Base-by-base conservation (phyloP, 2,113 vertebrate genomes). In the Crypturellus undulatus region DNA sequence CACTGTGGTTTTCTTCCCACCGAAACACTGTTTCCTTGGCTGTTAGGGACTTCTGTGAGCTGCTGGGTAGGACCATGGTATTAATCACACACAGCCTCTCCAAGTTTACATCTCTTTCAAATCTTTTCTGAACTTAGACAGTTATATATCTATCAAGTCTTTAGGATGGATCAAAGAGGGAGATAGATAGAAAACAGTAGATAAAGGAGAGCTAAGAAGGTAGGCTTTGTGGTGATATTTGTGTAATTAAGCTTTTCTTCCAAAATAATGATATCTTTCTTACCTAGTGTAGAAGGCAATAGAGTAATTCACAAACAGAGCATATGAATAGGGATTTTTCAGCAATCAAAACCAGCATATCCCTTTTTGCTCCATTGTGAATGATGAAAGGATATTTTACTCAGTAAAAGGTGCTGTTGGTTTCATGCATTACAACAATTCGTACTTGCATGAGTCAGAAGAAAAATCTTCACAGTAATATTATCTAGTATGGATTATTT, bases 401-500 rank as follows among this genome's bases (percentile, higher is more conserved):
- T 92, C 86, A 84, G 94, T 88, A 47, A 92, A 88, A 96, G 24
- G 4, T 28, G 87, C 71, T 90, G 64, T 91, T 96, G 82, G 91
- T 95, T 92, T 97, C 68, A 94, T 92, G 47, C 67, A 58, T 92
- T 76, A 86, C 65, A 93, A 83, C 76, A 95, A 67, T 21, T 90
- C 85, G 83, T 62, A 96, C 64, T 91, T 95, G 77, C 84, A 82
- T 63, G 76, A 79, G 85, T 76, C 85, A 76, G 83, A 95, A 87
- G 90, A 90, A 79, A 92, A 92, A 73, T 76, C 73, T 96, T 85
- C 80, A 82, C 90, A 67, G 95, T 87, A 96, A 52, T 91, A 69
- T 95, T 96, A 91, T 90, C 95, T 96, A 95, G 78, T 97, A 86
- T 12, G 45, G 84, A 97, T 96, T 96, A 84, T 93, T 96, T 94